Conservation (phyloP, 2,797 vertebrate species). For the Ceyx erithaca region DNA sequence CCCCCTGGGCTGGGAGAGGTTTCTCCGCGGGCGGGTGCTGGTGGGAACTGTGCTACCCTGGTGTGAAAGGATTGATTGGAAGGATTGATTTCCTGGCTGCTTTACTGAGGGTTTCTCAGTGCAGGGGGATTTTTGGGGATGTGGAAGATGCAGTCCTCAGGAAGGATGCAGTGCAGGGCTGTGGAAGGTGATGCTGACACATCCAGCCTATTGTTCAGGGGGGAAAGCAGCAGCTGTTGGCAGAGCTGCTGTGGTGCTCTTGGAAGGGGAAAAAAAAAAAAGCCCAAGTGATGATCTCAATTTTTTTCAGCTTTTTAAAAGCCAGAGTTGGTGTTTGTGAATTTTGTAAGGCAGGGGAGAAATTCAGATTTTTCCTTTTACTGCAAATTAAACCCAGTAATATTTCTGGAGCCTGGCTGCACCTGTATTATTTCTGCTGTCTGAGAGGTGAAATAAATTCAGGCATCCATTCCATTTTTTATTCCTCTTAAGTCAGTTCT, state of each 20-base stretch:
- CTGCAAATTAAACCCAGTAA: background rate
- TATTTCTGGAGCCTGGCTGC: background rate
- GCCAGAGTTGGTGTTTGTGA: background rate
- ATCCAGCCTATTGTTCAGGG: slow-evolving; percentile 1
- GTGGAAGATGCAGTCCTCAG: background rate
- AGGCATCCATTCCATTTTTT: background rate
- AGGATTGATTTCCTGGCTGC: no score
- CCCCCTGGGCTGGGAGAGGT: no score
- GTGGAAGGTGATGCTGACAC: background rate
- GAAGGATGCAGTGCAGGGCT: background rate
- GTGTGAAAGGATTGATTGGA: no score
- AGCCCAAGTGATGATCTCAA: background rate
- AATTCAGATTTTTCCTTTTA: background rate
- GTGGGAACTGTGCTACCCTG: no score
- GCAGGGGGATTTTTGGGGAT: no score
- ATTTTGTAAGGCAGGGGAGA: background rate
- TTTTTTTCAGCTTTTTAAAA: background rate
- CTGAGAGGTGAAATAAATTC: background rate
- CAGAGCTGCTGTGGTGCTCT: background rate
- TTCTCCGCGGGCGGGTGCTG: no score
- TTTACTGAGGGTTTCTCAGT: background rate
- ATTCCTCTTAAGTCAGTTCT: background rate
- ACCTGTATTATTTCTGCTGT: background rate
- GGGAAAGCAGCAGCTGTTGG: background rate
- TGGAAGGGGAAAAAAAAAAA: background rate